Evolutionary conservation across 1,140 invertebrate genomes (phyloP), one percentile per base, ranked within the genome.

Genomic region (Nixonia krombeini): DNA sequence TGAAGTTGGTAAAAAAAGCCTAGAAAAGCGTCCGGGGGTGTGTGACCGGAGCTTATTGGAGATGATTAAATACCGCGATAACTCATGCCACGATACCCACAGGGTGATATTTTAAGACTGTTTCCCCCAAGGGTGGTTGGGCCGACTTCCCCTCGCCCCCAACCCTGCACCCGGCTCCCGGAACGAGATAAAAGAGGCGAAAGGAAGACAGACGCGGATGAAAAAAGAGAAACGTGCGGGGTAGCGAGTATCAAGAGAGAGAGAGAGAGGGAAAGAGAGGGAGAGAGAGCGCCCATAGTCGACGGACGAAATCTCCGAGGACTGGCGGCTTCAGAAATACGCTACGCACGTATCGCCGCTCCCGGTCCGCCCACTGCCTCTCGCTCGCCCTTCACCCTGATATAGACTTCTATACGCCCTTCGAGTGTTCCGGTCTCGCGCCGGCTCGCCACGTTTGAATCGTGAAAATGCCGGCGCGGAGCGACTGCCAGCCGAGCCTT

Each of bases 51-150:
- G 72, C 73, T 79, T 79, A 79, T 78, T 79, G 72, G 73, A 59
- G 73, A 79, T 80, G 79, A 81, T 81, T 80, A 79, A 81, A 81
- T 81, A 75, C 70, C 50, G 50, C 71, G 71, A 77, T 79, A 81
- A 81, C 70, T 80, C 73, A 77, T 57, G 67, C 33, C 62, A 56
- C 61, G 52, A 51, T 61, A 64, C 42, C 57, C 59, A 62, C 47
- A 64, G 53, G 74, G 72, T 76, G 73, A 78, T 80, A 79, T 79
- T 76, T 80, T 76, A 75, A 78, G 74, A 79, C 74, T 72, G 67
- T 72, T 73, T 65, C 70, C 50, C 56, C 50, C 50, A 61, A 45
- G 58, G 53, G 64, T 65, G 66, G 68, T 68, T 58, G 55, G 49
- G 23, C 35, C 47, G 33, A 52, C 13, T 29, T 10, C 28, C 52